phyloP scores from a whole-genome alignment of 2,113 vertebrate genomes.

The Oreochromis spilurus region DNA sequence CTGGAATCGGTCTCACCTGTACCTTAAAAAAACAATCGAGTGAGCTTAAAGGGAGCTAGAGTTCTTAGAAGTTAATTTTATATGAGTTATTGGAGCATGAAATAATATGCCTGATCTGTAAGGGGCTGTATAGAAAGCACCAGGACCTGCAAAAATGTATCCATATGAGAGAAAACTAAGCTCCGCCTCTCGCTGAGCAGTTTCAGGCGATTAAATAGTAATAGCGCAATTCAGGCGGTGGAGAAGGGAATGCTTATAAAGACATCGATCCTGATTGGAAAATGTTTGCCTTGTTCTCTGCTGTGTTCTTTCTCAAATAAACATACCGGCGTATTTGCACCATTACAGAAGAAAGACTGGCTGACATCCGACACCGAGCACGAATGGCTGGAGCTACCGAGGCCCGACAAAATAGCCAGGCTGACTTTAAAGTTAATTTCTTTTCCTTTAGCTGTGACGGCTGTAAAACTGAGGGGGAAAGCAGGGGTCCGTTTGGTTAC shows the following conservation, averaged over 20 bases:
- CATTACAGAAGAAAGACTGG: background rate
- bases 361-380: constrained; percentile 60
- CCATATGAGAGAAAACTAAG: background rate
- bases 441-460: background rate
- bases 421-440: background rate
- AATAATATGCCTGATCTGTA: background rate
- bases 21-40: background rate
- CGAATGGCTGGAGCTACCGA: constrained; percentile 40
- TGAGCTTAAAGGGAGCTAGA: background rate
- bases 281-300: background rate
- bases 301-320: background rate
- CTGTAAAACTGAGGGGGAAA: background rate
- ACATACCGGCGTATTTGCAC: background rate
- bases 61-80: background rate
- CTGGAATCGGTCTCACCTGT: background rate
- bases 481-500: background rate
- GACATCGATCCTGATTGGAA: background rate
- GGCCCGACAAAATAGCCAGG: constrained; percentile 35
- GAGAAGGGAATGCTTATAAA: background rate
- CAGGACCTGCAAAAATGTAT: background rate
- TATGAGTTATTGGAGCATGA: background rate
- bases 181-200: constrained; percentile 13
- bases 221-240: background rate
- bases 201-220: background rate
- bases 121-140: background rate